Base-by-base conservation (phyloP, 1,140 invertebrate species). In the Stenopsyche tienmushanensis region DNA sequence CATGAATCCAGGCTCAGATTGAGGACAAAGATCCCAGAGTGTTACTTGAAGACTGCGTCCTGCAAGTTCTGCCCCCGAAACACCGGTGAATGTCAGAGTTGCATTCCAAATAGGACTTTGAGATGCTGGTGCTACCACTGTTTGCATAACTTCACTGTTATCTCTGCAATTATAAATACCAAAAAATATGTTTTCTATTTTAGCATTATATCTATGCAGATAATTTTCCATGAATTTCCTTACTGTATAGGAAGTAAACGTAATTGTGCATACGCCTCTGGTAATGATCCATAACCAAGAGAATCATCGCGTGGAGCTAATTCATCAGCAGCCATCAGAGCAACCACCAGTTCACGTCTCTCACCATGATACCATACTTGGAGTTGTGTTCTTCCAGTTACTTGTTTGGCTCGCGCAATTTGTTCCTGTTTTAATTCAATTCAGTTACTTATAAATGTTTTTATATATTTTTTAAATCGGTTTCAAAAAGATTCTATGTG, bases 81-180 rank as follows among this genome's bases (percentile, higher is more conserved):
- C 85, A 20, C 88, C 87, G 0, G 86, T 82, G 74, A 94, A 92
- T 55, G 89, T 89, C 17, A 94, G 79, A n/a, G 91, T 94, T 13
- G 92, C 91, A 73, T 94, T 94, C 92, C 92, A 95, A 47, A 92
- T 89, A 5, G 92, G 92, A 75, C 90, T 92, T 72, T 89, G 90
- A 1, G 90, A 90, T 8, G 90, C 87, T 60, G 90, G 90, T 1
- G 91, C 89, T 2, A 92, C 87, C 71, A 89, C 90, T 0, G 91
- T 94, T 73, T 91, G 90, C 54, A 89, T 80, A 13, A 87, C 84
- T 58, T 82, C 84, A 64, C 87, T 86, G 72, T 88, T 88, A 44
- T 86, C 86, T 45, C 91, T 93, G 72, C 1, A 75, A 71, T 62
- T 47, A 29, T 47, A 25, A 53, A 39, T 20, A 26, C 15, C 10